Evolutionary conservation across 2,113 vertebrate species (phyloP).

Genomic region (Scolopax mira): DNA sequence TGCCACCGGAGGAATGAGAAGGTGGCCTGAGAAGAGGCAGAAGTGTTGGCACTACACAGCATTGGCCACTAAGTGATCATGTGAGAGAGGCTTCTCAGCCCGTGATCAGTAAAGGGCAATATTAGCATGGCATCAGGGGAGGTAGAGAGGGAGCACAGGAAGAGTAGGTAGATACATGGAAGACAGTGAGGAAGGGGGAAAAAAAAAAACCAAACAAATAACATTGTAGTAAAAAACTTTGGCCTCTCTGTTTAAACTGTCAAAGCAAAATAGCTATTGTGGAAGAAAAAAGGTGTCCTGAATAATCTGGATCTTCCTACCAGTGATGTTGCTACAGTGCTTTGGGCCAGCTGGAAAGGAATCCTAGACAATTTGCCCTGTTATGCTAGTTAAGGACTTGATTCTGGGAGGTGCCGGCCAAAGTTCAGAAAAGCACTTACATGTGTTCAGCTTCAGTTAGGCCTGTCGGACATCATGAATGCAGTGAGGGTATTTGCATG

Average conservation of each 20-base stretch:
- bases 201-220: not conserved
- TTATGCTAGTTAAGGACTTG: not conserved
- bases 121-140: not conserved
- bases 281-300: not conserved
- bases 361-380: not conserved
- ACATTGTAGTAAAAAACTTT: slow-evolving; percentile 18
- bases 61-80: not conserved
- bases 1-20: not conserved
- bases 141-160: not conserved
- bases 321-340: slow-evolving; percentile 1
- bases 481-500: not conserved
- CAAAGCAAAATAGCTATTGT: not conserved
- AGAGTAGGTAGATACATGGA: not conserved
- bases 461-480: not conserved
- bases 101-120: fast-evolving
- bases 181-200: not conserved
- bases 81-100: not conserved
- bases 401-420: not conserved
- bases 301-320: not conserved
- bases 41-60: not conserved
- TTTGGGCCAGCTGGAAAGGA: not conserved
- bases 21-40: slow-evolving; percentile 3
- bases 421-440: slow-evolving; percentile 14
- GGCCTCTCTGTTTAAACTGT: slow-evolving; percentile 9
- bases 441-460: not conserved